phyloP scores from a whole-genome alignment of 2,888 invertebrate genomes.

The Lepeophtheirus nordmannii region DNA sequence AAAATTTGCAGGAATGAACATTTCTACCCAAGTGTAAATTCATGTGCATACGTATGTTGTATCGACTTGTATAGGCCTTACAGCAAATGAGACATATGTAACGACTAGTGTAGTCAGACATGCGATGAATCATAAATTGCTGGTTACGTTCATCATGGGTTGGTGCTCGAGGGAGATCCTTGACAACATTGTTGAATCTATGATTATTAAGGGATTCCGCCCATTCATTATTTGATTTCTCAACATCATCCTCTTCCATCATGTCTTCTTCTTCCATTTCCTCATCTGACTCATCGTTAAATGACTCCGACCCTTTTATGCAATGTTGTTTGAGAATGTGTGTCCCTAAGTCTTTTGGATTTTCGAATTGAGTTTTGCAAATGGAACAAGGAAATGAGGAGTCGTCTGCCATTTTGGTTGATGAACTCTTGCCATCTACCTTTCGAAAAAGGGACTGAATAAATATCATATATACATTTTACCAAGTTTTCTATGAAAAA shows the following conservation, averaged over 20 bases:
- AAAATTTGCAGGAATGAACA: conserved; percentile 21
- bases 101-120: neutral
- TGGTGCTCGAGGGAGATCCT: conserved; percentile 14
- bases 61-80: conserved; percentile 20
- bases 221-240: neutral
- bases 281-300: neutral
- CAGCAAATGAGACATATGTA: conserved; percentile 22
- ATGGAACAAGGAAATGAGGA: conserved; percentile 20
- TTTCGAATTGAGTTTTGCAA: conserved; percentile 12
- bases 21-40: conserved; percentile 20
- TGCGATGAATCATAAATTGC: conserved; percentile 4
- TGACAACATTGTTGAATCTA: neutral
- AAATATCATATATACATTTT: no score
- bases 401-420: no score
- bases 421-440: no score
- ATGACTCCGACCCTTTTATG: neutral
- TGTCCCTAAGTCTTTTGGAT: conserved; percentile 17
- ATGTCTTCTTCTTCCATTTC: neutral
- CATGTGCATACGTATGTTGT: conserved; percentile 24
- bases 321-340: conserved; percentile 20
- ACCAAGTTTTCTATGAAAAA: no score
- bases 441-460: no score
- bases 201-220: neutral
- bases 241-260: neutral
- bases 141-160: conserved; percentile 16